Evolutionary conservation across 92 coral and sea anemone genomes (phyloP).

Genomic region (Epizoanthus ramosus): DNA sequence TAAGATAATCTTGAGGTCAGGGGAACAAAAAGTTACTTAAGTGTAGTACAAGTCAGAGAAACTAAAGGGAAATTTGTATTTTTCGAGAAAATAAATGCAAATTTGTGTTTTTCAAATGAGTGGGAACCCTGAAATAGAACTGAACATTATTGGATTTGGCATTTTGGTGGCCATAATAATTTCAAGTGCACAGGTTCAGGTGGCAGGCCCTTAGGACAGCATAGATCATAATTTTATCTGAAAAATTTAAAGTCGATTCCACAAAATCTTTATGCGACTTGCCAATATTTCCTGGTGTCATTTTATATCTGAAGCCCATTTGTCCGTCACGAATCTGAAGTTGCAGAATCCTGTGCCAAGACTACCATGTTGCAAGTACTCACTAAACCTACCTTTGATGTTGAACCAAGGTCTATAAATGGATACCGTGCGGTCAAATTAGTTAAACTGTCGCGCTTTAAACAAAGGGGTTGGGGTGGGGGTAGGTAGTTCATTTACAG

Average conservation of each 20-base stretch:
- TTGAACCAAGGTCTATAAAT: slow-evolving; percentile 17
- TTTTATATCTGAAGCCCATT: neutral
- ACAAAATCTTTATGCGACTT: neutral
- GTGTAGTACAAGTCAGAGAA: too few species aligned
- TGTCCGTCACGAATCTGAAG: slow-evolving; percentile 16
- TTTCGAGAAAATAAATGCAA: too few species aligned
- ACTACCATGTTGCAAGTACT: slow-evolving; percentile 19
- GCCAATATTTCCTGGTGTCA: neutral
- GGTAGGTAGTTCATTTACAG: too few species aligned
- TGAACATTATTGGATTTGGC: slow-evolving; percentile 16
- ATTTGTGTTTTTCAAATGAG: too few species aligned
- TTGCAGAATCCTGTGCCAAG: slow-evolving; percentile 15
- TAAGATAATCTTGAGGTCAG: too few species aligned
- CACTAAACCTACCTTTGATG: slow-evolving; percentile 19
- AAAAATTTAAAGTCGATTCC: neutral
- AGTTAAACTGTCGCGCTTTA: neutral
- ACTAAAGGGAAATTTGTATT: too few species aligned
- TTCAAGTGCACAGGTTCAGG: slow-evolving; percentile 11
- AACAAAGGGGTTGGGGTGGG: too few species aligned
- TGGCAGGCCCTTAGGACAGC: slow-evolving; percentile 17
- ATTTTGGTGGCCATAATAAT: too few species aligned
- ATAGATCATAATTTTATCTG: slow-evolving; percentile 3
- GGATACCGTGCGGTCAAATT: slow-evolving; percentile 18
- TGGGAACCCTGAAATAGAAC: too few species aligned
- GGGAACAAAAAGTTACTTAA: too few species aligned